Percentiles rank a stretch among this genome's conserved stretches.
Evolutionary conservation across 2,888 invertebrate genomes (phyloP).

Genomic region (Lathronympha strigana): DNA sequence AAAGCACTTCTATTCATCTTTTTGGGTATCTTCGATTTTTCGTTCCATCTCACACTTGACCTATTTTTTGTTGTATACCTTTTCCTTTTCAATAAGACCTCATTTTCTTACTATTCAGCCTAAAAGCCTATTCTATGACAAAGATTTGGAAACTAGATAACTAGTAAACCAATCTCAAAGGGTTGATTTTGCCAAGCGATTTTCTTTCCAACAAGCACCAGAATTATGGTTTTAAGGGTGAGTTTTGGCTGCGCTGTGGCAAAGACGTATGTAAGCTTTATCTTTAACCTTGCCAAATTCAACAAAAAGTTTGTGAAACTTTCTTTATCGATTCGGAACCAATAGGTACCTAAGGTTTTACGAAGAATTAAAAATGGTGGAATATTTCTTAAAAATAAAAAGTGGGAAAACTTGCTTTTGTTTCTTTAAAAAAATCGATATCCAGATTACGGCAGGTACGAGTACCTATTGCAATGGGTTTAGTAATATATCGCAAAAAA

Average conservation of each 20-base stretch:
- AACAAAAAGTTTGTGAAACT: conserved; percentile 67
- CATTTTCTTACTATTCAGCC: background rate
- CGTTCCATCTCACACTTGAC: background rate
- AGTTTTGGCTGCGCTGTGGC: background rate
- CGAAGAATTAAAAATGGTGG: conserved; percentile 40
- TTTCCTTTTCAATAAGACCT: background rate
- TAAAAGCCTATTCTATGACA: conserved; percentile 19
- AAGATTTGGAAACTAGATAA: conserved; percentile 22
- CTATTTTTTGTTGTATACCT: background rate
- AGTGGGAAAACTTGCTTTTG: background rate
- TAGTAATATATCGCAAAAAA: no score
- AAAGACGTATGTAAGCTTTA: conserved; percentile 53
- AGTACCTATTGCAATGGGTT: no score
- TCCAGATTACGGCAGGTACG: no score
- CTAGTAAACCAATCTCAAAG: conserved; percentile 31
- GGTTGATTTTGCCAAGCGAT: conserved; percentile 12
- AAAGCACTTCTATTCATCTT: no score
- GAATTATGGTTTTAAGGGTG: background rate
- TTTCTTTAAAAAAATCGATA: no score
- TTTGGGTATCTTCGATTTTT: background rate
- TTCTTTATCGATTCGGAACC: conserved; percentile 70
- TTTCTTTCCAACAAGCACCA: background rate
- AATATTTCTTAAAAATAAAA: background rate
- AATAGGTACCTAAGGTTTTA: conserved; percentile 48
- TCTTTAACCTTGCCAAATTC: conserved; percentile 71